Evolutionary conservation across 1,140 invertebrate species (phyloP).

Genomic region (Teleopsis dalmanni): DNA sequence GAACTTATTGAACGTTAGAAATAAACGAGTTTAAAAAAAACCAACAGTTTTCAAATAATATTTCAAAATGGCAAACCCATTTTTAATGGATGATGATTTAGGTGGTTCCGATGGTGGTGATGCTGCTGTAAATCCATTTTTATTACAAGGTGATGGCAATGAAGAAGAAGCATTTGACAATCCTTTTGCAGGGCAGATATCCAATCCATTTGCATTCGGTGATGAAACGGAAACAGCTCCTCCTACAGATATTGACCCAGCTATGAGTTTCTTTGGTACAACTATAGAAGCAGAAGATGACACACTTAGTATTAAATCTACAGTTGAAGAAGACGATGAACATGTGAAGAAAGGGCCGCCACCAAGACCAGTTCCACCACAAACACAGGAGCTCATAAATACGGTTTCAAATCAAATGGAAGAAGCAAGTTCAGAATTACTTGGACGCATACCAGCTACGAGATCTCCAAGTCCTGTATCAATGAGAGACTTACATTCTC

Average conservation of each 20-base stretch:
- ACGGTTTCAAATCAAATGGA: constrained; percentile 83
- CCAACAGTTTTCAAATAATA: not conserved
- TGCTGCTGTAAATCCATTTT: constrained; percentile 54
- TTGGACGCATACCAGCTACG: constrained; percentile 73
- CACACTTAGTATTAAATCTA: constrained; percentile 31
- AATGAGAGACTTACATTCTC: constrained; percentile 68
- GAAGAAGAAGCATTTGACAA: constrained; percentile 21
- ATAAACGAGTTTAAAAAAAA: not conserved
- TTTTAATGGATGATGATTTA: constrained; percentile 62
- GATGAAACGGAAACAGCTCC: constrained; percentile 32
- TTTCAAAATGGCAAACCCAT: constrained; percentile 63
- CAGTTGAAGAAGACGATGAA: constrained; percentile 33
- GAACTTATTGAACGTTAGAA: constrained; percentile 53
- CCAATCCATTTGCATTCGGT: constrained; percentile 55
- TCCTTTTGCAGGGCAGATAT: constrained; percentile 35
- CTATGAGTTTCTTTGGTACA: constrained; percentile 37
- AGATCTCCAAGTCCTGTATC: constrained; percentile 74
- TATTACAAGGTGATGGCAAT: constrained; percentile 29
- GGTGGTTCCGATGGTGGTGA: constrained; percentile 32
- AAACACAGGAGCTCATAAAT: constrained; percentile 74
- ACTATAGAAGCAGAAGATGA: constrained; percentile 37
- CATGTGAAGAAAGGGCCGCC: constrained; percentile 44
- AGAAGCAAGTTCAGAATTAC: constrained; percentile 72
- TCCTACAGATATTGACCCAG: constrained; percentile 24
- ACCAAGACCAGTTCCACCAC: constrained; percentile 54